Conservation (phyloP, 2,113 vertebrate species). For the Neomonachus schauinslandi region DNA sequence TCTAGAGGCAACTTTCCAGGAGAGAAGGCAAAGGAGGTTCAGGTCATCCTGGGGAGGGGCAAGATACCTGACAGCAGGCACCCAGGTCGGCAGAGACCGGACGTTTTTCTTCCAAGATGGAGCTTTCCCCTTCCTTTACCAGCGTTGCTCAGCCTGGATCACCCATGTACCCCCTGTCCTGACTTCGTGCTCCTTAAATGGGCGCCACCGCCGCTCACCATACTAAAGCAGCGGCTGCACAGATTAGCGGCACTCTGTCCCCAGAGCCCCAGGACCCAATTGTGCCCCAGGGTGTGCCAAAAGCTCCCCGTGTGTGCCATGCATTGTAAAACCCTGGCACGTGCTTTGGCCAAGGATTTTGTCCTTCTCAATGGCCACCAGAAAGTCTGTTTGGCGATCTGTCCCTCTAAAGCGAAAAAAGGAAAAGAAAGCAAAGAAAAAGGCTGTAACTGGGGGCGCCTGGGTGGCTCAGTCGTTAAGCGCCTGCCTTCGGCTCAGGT, state of each 20-base stretch:
- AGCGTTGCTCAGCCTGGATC: not conserved
- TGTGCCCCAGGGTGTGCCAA: not conserved
- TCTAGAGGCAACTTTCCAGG: not conserved
- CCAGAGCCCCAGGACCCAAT: not conserved
- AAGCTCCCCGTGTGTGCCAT: not conserved
- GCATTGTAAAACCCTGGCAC: conserved; percentile 39
- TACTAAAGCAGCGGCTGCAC: not conserved
- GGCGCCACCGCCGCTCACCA: not conserved
- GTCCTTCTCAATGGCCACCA: conserved; percentile 4
- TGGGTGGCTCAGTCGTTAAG: too few relatives aligned
- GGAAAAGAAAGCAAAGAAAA: not conserved
- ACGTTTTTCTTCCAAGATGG: not conserved
- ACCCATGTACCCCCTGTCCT: not conserved
- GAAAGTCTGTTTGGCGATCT: conserved; percentile 48
- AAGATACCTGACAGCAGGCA: not conserved
- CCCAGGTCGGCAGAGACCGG: not conserved
- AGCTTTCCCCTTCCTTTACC: not conserved
- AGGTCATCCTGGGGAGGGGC: not conserved
- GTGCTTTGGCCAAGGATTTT: not conserved
- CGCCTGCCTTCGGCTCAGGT: too few relatives aligned
- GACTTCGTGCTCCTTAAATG: not conserved
- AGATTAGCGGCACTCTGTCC: conserved; percentile 21
- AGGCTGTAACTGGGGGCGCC: not conserved
- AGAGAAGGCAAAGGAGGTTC: not conserved
- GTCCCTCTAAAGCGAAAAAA: conserved; percentile 43